A percentile compares a stretch with the other conserved stretches of the same genome.
These are phyloP conservation scores for Epinotia brunnichana DNA, from an alignment of 2,888 invertebrate species.

Conservation along the genomic window DNA sequence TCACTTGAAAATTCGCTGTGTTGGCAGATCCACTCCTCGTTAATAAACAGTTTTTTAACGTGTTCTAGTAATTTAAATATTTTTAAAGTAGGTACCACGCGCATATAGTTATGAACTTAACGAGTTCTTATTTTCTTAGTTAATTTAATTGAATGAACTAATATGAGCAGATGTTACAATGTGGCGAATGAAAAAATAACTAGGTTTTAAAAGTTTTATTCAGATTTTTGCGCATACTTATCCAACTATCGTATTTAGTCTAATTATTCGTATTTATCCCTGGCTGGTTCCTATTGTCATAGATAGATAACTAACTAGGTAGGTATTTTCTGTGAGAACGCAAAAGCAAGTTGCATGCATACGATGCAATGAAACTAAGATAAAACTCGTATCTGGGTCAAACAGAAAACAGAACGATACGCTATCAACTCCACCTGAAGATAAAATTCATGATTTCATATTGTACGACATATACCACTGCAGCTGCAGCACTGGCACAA, in stretches of 20 bases:
- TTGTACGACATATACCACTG: neutral
- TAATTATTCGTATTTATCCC: neutral
- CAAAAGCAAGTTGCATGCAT: slow-evolving; percentile 22
- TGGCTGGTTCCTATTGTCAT: neutral
- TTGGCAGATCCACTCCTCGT: no score
- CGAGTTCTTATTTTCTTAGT: neutral
- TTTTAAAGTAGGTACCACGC: neutral
- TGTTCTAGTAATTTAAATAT: slow-evolving; percentile 9
- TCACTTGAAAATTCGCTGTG: no score
- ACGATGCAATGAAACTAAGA: slow-evolving; percentile 6
- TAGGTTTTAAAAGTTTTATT: neutral
- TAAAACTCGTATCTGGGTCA: slow-evolving; percentile 29
- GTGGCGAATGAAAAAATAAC: neutral
- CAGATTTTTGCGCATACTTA: neutral
- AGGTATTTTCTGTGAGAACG: slow-evolving; percentile 4
- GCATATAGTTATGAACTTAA: neutral
- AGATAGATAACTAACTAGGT: neutral
- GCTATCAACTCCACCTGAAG: slow-evolving; percentile 19
- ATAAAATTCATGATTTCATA: slow-evolving; percentile 12
- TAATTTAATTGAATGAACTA: neutral
- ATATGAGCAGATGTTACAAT: neutral
- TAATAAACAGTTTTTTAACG: slow-evolving; percentile 5
- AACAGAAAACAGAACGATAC: slow-evolving; percentile 15
- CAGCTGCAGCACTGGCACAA: no score
- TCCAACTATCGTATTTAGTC: neutral